Evolutionary conservation across 2,797 vertebrate genomes (phyloP), one percentile per base, ranked within the genome.

Genomic region (Echiichthys vipera): DNA sequence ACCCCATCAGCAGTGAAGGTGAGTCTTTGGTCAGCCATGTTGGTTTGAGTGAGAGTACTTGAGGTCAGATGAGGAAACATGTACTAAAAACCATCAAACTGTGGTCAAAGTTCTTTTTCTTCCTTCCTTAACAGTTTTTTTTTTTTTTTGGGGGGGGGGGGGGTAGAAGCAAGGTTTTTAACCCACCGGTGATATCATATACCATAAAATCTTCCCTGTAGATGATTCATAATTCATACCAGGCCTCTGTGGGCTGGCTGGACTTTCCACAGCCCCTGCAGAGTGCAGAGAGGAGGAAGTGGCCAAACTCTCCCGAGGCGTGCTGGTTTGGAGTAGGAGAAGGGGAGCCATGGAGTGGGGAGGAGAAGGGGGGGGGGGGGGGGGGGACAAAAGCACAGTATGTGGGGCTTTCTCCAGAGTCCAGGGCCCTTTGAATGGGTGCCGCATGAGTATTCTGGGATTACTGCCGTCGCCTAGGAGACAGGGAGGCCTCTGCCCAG

Each of bases 351-450:
- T 72, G 77, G 81, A 85, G 75, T 36, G 57, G 50, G 42, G 84
- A 62, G 75, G 72, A 46, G n/a, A n/a, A n/a, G 77, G 81, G 84
- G 75, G 32, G 57, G 50, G 42, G 84, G 59, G 75, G 72, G 43
- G 64, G 74, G 76, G 88, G 74, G 62, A 96, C 94, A 95, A 95
- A 94, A 92, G 94, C 94, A 85, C 92, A 93, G 94, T 93, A 93
- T 95, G 93, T 91, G 91, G 90, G 90, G 78, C 86, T 91, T 89
- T 87, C 88, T 90, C 89, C 86, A 89, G 82, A 91, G 91, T 88
- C 91, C 91, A 77, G 80, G 79, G 91, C 80, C 74, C 86, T 92
- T 91, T 94, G 93, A 95, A 91, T 93, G 91, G 83, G 77, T 89
- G 81, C 84, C 57, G 90, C 94, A 91, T 93, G 93, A 94, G 91